A percentile compares a stretch with the other conserved stretches of the same genome.
These are phyloP conservation scores for Diadegma fenestrale DNA, from an alignment of 2,888 invertebrate genomes.

Conservation along the genomic window DNA sequence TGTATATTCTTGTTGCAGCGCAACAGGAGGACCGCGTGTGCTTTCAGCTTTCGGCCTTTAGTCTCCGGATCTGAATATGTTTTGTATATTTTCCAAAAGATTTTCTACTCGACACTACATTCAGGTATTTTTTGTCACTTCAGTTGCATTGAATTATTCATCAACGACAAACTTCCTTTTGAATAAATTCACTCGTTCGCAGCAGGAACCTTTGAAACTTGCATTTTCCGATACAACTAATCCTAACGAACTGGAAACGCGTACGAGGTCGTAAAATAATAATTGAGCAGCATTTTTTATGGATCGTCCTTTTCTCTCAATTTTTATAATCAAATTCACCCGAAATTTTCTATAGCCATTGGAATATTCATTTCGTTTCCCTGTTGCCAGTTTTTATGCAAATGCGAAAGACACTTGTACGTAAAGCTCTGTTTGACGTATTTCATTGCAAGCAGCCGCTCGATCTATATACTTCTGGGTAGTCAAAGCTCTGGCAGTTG, in stretches of 20 bases:
- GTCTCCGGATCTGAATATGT: constrained; percentile 49
- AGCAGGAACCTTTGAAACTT: background rate
- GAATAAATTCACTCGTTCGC: background rate
- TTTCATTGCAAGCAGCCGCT: background rate
- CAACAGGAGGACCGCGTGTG: constrained; percentile 67
- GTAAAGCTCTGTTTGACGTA: background rate
- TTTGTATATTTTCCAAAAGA: background rate
- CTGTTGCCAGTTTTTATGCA: background rate
- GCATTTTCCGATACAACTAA: background rate
- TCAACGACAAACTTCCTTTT: background rate
- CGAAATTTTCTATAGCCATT: background rate
- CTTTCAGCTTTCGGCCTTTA: constrained; percentile 72
- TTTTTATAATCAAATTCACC: background rate
- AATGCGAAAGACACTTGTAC: background rate
- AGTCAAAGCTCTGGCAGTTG: background rate
- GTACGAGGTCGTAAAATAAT: background rate
- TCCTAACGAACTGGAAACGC: background rate
- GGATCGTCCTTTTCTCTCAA: background rate
- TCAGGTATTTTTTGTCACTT: background rate
- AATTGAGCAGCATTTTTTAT: background rate
- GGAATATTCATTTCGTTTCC: background rate
- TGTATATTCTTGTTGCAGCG: constrained; percentile 37
- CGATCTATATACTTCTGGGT: background rate
- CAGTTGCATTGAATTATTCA: background rate
- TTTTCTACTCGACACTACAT: background rate